phyloP scores from a whole-genome alignment of 2,797 vertebrate genomes.

The Platalea minor region DNA sequence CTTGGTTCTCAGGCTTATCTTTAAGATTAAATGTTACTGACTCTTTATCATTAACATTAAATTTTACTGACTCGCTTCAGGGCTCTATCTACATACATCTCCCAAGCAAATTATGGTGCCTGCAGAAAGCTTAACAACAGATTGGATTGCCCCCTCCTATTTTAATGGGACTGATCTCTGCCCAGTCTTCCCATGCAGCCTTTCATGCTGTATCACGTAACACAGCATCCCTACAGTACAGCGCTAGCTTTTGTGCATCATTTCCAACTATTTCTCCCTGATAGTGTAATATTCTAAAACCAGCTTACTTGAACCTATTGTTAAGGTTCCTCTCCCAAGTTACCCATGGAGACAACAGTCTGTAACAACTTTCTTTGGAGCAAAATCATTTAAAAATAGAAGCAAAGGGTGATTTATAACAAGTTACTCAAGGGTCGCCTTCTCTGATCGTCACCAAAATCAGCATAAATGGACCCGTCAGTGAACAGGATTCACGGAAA shows the following conservation, averaged over 20 bases:
- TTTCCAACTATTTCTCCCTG: background rate
- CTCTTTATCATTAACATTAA: background rate
- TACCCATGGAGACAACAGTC: background rate
- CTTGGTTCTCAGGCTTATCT: background rate
- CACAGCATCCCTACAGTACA: background rate
- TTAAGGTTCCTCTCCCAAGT: background rate
- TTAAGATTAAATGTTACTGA: background rate
- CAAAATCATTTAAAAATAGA: background rate
- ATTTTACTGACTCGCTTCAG: background rate
- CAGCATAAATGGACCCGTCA: background rate
- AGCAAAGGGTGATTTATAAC: background rate
- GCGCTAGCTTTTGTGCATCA: background rate
- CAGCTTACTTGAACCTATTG: background rate
- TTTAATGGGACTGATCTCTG: background rate
- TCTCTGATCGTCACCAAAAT: background rate
- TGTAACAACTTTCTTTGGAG: background rate
- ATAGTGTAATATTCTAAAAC: background rate
- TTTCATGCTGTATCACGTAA: background rate
- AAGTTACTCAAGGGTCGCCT: rapidly evolving
- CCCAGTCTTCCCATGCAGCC: background rate
- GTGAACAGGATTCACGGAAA: background rate
- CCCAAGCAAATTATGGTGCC: background rate
- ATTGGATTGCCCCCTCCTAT: background rate
- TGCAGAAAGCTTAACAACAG: background rate
- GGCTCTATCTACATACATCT: background rate